Base-by-base conservation (phyloP, 1,140 invertebrate species). In the Agraylea sexmaculata region DNA sequence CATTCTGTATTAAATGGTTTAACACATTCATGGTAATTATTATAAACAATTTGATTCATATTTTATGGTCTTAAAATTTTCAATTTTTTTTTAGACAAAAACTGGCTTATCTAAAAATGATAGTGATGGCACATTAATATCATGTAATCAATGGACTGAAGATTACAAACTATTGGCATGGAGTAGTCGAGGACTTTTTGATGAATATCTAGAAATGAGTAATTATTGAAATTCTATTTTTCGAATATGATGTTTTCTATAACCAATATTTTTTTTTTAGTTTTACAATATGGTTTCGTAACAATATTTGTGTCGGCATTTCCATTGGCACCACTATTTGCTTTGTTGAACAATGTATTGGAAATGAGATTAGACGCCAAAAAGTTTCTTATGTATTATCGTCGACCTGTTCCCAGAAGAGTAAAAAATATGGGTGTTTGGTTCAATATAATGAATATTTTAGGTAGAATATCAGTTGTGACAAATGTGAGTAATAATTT, bases 161-260 rank as follows among this genome's bases (percentile, higher is more conserved):
- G 87, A 91, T 60, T 89, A 78, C 52, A 74, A 79, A 54, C 60
- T 92, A 11, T 55, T 74, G 13, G 66, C 74, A 36, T 78, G 78
- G 56, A 74, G 76, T 20, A 53, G 60, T 20, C 55, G 59, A 53
- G 83, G 81, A 16, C 60, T 89, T 2, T 89, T 87, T 55, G 70
- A 79, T 36, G 86, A 90, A 62, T 90, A 90, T 59, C 61, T 89
- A 20, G 86, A 90, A 71, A 89, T 89, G 83, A 80, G 83, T 85
- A 39, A 23, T 42, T 37, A 2, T 1, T 37, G 0, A 11, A 20
- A n/a, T 0, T 23, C 10, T n/a, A 59, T 36, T 41, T 22, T 36
- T 21, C 20, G 33, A 20, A 18, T 35, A 35, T 18, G 13, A 18
- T 19, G 21, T 23, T 16, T 2, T 42, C 30, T 20, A 16, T 6